These are phyloP conservation scores for Cygnus olor DNA, from an alignment of 2,797 vertebrate species.

Conservation along the genomic window DNA sequence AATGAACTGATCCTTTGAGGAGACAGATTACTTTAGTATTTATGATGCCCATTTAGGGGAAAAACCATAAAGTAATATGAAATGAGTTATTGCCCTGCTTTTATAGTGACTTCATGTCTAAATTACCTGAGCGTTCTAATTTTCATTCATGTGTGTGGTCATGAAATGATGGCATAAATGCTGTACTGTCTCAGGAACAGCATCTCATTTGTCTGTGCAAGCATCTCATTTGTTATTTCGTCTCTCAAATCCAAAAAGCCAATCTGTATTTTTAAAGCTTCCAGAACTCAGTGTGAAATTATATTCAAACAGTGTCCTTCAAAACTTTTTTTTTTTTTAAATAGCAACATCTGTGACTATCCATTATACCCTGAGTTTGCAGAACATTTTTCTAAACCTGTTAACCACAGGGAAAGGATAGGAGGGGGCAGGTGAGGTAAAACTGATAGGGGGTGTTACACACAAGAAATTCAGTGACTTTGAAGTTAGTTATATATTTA, in stretches of 20 bases:
- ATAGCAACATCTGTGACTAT: not conserved
- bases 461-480: slow-evolving; percentile 22
- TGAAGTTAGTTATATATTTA: slow-evolving; percentile 32
- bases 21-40: not conserved
- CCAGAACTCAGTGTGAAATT: not conserved
- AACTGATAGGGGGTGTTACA: slow-evolving; percentile 9
- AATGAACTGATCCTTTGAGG: not conserved
- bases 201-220: not conserved
- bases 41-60: not conserved
- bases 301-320: not conserved
- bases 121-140: not conserved
- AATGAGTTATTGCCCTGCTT: not conserved
- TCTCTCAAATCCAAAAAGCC: not conserved
- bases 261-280: not conserved
- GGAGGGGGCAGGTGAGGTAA: slow-evolving; percentile 9
- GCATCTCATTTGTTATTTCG: not conserved
- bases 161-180: not conserved
- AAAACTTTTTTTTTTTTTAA: not conserved
- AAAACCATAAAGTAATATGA: not conserved
- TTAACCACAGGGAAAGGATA: not conserved
- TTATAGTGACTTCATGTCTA: not conserved
- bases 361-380: not conserved
- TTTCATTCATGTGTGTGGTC: not conserved
- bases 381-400: slow-evolving; percentile 18
- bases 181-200: not conserved